phyloP scores from a whole-genome alignment of 2,113 vertebrate genomes.

The Grammomys dolichurus region DNA sequence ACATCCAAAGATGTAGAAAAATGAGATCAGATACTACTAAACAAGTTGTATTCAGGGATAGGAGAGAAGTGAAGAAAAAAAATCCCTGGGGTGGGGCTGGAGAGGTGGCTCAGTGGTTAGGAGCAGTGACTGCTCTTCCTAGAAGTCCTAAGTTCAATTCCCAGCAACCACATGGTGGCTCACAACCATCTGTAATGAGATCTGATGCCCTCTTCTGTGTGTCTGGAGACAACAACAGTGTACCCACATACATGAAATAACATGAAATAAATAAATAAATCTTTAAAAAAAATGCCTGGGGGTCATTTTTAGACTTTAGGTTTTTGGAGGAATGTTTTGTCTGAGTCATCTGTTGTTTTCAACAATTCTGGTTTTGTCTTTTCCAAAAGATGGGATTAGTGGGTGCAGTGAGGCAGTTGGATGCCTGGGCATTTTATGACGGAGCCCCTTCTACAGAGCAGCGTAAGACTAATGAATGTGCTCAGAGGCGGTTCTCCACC shows the following conservation, averaged over 20 bases:
- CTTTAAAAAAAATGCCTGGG: not conserved
- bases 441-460: not conserved
- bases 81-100: not conserved
- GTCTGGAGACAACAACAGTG: no score
- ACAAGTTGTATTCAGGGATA: not conserved
- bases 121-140: no score
- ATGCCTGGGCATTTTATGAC: not conserved
- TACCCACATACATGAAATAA: no score
- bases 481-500: not conserved
- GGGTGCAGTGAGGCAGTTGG: not conserved
- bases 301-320: not conserved
- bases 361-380: conserved; percentile 44
- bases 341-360: conserved; percentile 7
- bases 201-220: no score
- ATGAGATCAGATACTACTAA: conserved; percentile 22
- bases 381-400: not conserved
- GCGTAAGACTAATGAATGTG: not conserved
- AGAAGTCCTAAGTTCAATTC: no score
- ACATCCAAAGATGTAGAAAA: conserved; percentile 55
- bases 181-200: no score
- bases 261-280: no score
- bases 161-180: no score
- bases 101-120: no score
- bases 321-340: conserved; percentile 7
- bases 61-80: not conserved